Evolutionary conservation across 2,888 invertebrate species (phyloP), one percentile per base, ranked within the genome.

Genomic region (Idaea dimidiata): DNA sequence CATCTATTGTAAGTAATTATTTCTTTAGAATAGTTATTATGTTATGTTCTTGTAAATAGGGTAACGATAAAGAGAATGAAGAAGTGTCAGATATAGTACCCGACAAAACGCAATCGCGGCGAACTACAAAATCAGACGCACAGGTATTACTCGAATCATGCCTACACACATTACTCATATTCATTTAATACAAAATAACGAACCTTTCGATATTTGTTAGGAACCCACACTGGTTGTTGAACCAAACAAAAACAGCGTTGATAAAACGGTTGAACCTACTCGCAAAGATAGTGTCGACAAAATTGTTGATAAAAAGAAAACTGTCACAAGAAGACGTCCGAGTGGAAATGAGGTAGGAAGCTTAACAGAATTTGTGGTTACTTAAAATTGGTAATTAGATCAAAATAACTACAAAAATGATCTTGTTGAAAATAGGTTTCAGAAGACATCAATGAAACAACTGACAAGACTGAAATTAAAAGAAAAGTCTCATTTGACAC

Each of bases 101-200:
- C 79, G 89, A 89, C 78, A 85, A 87, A 76, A 82, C 81, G 72
- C 76, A 85, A 74, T 83, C 87, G 66, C 82, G 89, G 89, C 91
- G 88, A 88, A 86, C 88, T 82, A 84, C 88, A 81, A 87, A 89
- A 83, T 79, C 83, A 78, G 81, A 83, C 71, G 82, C 78, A 79
- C 78, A 84, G 83, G 87, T 82, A 83, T 78, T 68, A 73, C 63
- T 76, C 61, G 1, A 43, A 43, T 43, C 43, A 43, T 43, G 43
- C 43, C 43, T 43, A 71, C 69, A 72, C 64, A 74, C 68, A 77
- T 71, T 66, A 74, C 62, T 53, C 58, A 67, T 63, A 71, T 62
- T 69, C 63, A 67, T 60, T 18, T 61, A 43, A 58, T 58, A 66
- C 58, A 60, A 59, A 64, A 60, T 59, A 33, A 33, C 61, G 57